Conservation (phyloP, 2,113 vertebrate genomes). For the Antechinus flavipes region DNA sequence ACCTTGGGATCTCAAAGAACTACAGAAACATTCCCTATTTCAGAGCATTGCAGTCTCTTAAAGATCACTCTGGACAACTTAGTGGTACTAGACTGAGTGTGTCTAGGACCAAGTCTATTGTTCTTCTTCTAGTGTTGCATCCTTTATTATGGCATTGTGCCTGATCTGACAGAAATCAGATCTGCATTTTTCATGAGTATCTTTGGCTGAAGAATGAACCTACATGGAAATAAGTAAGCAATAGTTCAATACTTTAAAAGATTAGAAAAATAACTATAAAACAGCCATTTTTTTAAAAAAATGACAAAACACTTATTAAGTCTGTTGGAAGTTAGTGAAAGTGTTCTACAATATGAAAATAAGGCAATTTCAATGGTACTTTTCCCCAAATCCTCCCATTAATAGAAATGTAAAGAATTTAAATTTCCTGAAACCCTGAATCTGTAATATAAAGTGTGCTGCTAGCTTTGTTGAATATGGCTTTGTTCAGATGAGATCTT, state of each 20-base stretch:
- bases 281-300: background rate
- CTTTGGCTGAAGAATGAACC: background rate
- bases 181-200: background rate
- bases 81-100: background rate
- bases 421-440: background rate
- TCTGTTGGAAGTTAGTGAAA: constrained; percentile 51
- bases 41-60: background rate
- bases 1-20: background rate
- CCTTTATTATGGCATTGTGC: background rate
- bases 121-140: background rate
- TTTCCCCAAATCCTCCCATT: background rate
- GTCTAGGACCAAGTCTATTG: background rate
- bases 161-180: background rate
- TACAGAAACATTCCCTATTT: background rate
- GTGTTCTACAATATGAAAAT: constrained; percentile 37
- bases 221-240: background rate
- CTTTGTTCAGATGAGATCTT: constrained; percentile 5
- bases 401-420: constrained; percentile 8
- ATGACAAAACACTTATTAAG: constrained; percentile 19
- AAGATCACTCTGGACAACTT: background rate
- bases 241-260: background rate
- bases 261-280: background rate
- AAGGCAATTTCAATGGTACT: background rate
- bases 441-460: background rate
- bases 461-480: background rate